Evolutionary conservation across 2,797 vertebrate species (phyloP), one percentile per base, ranked within the genome.

Genomic region (Acrossocheilus wenchowensis): DNA sequence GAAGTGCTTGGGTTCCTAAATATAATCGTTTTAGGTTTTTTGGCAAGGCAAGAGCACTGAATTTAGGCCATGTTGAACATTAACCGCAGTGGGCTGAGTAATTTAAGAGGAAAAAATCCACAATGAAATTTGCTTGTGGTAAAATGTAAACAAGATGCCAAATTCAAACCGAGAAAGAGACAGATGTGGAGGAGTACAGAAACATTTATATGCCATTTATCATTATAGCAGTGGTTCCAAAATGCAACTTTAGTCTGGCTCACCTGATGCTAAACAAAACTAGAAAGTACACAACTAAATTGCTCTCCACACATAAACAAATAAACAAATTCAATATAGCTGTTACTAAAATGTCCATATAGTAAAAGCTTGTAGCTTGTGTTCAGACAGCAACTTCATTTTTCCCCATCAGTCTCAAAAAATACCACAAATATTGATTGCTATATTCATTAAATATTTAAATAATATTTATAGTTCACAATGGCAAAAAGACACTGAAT

Each of bases 51-150:
- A 79, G 57, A 21, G n/a, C 19, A 23, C 34, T 57, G 60, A 77
- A 77, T 68, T 12, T 15, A 84, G 45, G 30, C 14, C 21, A 41
- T 77, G 72, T 77, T 52, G 30, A 75, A 83, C 21, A 62, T 75
- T 36, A 39, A 30, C 52, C 1, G 6, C 39, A 43, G 69, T 73
- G 69, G 17, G 21, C 2, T 15, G 43, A 68, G 62, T 50, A 50
- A 81, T 52, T 81, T 39, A 69, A 69, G 19, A 50, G 64, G 26
- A 81, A 15, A 4, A 2, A 69, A 81, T 69, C 66, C 66, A 68
- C 62, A 81, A 66, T 50, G 43, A 34, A 77, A 77, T 66, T 23
- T n/a, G 17, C 21, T 83, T 23, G 30, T 75, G 82, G 43, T 60
- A 64, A 75, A 48, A 48, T n/a, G 21, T 60, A 75, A 83, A 75